phyloP scores from a whole-genome alignment of 2,797 vertebrate species.

The Myripristis jacobus region DNA sequence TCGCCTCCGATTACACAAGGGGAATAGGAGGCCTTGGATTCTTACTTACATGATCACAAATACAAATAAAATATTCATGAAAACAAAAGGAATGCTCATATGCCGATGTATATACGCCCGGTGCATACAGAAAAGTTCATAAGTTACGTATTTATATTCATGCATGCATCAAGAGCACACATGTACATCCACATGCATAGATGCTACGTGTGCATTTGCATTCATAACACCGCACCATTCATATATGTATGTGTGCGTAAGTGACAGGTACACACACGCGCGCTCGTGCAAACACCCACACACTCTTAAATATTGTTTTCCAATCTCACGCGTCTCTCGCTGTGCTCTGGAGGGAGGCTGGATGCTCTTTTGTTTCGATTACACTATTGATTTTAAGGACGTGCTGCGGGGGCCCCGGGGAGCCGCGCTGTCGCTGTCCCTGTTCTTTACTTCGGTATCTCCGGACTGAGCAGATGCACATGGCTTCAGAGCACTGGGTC shows the following conservation, averaged over 20 bases:
- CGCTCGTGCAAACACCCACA: constrained; percentile 27
- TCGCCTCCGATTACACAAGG: constrained; percentile 48
- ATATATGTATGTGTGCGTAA: constrained; percentile 6
- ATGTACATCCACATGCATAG: constrained; percentile 26
- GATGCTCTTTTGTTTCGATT: constrained; percentile 49
- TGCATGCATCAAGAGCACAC: not conserved
- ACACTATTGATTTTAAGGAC: constrained; percentile 50
- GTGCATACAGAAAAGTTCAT: not conserved
- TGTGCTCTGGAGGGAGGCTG: constrained; percentile 17
- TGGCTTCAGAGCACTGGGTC: constrained; percentile 6
- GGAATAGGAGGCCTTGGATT: constrained; percentile 52
- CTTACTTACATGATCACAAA: constrained; percentile 39
- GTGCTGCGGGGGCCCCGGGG: constrained; percentile 8
- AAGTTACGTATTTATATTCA: constrained; percentile 14
- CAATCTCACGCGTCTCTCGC: constrained; percentile 34
- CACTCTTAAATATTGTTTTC: constrained; percentile 14
- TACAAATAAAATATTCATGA: constrained; percentile 67
- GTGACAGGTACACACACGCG: constrained; percentile 4
- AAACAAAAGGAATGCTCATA: constrained; percentile 17
- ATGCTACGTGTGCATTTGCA: not conserved
- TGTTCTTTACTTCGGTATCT: constrained; percentile 25
- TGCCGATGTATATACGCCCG: not conserved
- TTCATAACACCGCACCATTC: constrained; percentile 18
- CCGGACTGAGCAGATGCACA: constrained; percentile 33
- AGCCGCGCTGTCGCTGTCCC: not conserved